A percentile compares a stretch with the other conserved stretches of the same genome.
Evolutionary conservation across 2,888 invertebrate species (phyloP).

Genomic region (Argyresthia albistria): DNA sequence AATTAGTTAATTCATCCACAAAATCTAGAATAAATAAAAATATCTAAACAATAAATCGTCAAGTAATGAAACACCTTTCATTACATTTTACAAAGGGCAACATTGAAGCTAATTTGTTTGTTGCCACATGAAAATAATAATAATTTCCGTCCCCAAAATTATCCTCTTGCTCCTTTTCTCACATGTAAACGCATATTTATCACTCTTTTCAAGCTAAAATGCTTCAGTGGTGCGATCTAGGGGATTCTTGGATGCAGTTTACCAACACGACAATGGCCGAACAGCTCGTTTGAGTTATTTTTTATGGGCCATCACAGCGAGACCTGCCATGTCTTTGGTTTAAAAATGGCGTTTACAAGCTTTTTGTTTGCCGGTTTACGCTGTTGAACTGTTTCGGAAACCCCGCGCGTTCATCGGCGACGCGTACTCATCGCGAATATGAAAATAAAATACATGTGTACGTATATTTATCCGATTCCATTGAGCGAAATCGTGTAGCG

Average conservation of each 20-base stretch:
- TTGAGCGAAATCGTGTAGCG: constrained; percentile 64
- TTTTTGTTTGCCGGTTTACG: constrained; percentile 75
- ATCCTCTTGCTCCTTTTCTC: constrained; percentile 63
- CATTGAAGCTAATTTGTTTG: constrained; percentile 6
- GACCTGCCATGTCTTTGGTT: constrained; percentile 73
- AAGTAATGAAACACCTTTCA: background rate
- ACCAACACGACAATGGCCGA: constrained; percentile 74
- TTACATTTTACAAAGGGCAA: constrained; percentile 1
- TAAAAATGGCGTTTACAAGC: constrained; percentile 76
- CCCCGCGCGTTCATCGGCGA: constrained; percentile 49
- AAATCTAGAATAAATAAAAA: too few relatives aligned
- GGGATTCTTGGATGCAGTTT: constrained; percentile 63
- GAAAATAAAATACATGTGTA: constrained; percentile 71
- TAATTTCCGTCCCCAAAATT: constrained; percentile 23
- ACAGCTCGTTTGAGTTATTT: constrained; percentile 65
- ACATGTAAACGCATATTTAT: constrained; percentile 65
- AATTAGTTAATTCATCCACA: too few relatives aligned
- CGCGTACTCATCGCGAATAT: constrained; percentile 65
- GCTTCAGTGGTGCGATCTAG: constrained; percentile 68
- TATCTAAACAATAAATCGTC: background rate
- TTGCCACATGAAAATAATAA: constrained; percentile 42
- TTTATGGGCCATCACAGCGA: constrained; percentile 68
- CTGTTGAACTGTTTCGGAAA: constrained; percentile 62
- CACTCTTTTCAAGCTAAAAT: constrained; percentile 60
- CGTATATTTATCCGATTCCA: constrained; percentile 61